Evolutionary conservation across 2,113 vertebrate genomes (phyloP).

Genomic region (Mesembrinibis cayennensis): DNA sequence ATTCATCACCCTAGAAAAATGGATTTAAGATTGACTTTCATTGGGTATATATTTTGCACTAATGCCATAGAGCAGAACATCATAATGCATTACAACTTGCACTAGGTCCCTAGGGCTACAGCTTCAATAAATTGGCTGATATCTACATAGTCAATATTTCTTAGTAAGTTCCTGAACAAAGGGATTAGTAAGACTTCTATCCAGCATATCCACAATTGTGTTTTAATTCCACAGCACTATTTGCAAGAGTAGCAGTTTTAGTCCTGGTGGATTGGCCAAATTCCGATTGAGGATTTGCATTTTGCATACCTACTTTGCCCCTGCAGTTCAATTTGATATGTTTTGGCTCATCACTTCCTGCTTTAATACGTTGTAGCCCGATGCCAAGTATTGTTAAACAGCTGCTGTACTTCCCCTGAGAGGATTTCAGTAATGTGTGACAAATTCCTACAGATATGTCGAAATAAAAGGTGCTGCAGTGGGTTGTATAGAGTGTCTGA

Average conservation of each 20-base stretch:
- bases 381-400: constrained; percentile 59
- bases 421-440: constrained; percentile 39
- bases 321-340: constrained; percentile 47
- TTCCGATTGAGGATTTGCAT: constrained; percentile 37
- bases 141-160: constrained; percentile 43
- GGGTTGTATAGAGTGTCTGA: neutral
- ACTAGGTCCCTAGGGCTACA: neutral
- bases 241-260: constrained; percentile 36
- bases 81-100: constrained; percentile 4
- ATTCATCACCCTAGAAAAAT: constrained; percentile 17
- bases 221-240: constrained; percentile 31
- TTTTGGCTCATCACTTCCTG: constrained; percentile 64
- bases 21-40: neutral
- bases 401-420: constrained; percentile 34
- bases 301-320: constrained; percentile 51
- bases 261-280: constrained; percentile 2
- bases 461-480: constrained; percentile 17
- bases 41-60: neutral
- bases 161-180: constrained; percentile 18
- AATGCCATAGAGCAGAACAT: neutral
- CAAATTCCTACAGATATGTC: constrained; percentile 4
- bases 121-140: constrained; percentile 33
- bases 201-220: neutral
- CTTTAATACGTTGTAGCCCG: constrained; percentile 1
- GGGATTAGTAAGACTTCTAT: constrained; percentile 23